Evolutionary conservation across 2,888 invertebrate species (phyloP).

Genomic region (Hyposoter didymator): DNA sequence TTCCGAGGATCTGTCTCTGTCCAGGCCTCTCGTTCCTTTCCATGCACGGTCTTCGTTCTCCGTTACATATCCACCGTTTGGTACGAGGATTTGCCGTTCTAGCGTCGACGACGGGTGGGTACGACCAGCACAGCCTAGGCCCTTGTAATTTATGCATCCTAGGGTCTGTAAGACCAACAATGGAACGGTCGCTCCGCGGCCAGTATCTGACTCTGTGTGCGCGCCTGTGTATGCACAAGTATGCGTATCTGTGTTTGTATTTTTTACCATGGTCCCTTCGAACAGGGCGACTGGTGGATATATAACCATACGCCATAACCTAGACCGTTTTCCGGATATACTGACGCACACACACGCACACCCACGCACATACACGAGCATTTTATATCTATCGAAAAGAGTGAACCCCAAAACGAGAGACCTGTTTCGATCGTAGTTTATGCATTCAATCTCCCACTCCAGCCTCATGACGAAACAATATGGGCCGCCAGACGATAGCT

Average conservation of each 20-base stretch:
- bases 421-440: slow-evolving; percentile 65
- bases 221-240: background rate
- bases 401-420: slow-evolving; percentile 46
- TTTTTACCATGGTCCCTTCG: slow-evolving; percentile 23
- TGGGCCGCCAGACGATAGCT: slow-evolving; percentile 50
- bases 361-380: background rate
- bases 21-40: background rate
- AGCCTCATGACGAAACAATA: slow-evolving; percentile 64
- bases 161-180: slow-evolving; percentile 65
- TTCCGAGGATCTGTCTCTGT: slow-evolving; percentile 6
- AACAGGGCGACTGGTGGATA: background rate
- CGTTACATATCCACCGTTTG: slow-evolving; percentile 13
- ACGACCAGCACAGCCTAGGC: slow-evolving; percentile 47
- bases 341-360: too few relatives aligned
- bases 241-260: background rate
- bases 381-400: slow-evolving; percentile 50
- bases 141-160: slow-evolving; percentile 71
- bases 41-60: background rate
- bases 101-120: slow-evolving; percentile 47
- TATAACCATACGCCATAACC: slow-evolving; percentile 39
- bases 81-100: slow-evolving; percentile 43
- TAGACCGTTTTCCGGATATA: slow-evolving; percentile 9
- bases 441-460: slow-evolving; percentile 66
- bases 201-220: background rate
- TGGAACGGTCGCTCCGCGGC: slow-evolving; percentile 56